Evolutionary conservation across 2,113 vertebrate genomes (phyloP), one percentile per base, ranked within the genome.

Genomic region (Hoplias malabaricus): DNA sequence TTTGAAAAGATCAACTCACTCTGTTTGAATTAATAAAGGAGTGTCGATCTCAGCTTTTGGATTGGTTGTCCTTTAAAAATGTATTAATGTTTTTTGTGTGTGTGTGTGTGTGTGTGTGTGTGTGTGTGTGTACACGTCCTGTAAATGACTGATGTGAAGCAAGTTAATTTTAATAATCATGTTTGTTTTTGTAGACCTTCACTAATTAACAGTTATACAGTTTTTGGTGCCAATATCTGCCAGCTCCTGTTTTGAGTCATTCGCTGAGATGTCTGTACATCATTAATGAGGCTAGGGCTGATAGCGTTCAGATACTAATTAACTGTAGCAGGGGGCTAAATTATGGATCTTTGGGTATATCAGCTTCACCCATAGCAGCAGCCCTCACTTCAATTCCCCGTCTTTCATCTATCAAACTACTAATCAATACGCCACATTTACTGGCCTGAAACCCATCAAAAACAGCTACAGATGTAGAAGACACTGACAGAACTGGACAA

Each of bases 11-110:
- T 4, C 36, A 33, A 23, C 36, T 10, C 2, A 27, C 43, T 56
- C 23, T 71, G 19, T 40, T 69, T 72, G 56, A 65, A 71, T 29
- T 7, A 81, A 71, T 81, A 76, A 76, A 75, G 43, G 40, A 69
- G 53, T 50, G 38, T 75, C 11, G 70, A 34, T 46, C 25, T 75
- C 8, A 69, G 42, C 13, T 14, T 69, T 46, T 69, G 53, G 27
- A 61, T 11, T n/a, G 23, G 46, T 42, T 69, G 50, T 67, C 36
- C 46, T 62, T 75, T 34, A 31, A 13, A 10, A 23, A 48, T 78
- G n/a, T n/a, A n/a, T n/a, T n/a, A n/a, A n/a, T n/a, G n/a, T n/a
- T n/a, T n/a, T n/a, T n/a, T 27, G 31, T 68, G n/a, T 59, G 48
- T 50, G 40, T 34, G 34, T 27, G 3, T 63, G 1, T 43, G 9